Percentiles rank a stretch among this genome's conserved stretches.
Evolutionary conservation across 2,888 invertebrate species (phyloP).

Genomic region (Megaustenia siamemsis): DNA sequence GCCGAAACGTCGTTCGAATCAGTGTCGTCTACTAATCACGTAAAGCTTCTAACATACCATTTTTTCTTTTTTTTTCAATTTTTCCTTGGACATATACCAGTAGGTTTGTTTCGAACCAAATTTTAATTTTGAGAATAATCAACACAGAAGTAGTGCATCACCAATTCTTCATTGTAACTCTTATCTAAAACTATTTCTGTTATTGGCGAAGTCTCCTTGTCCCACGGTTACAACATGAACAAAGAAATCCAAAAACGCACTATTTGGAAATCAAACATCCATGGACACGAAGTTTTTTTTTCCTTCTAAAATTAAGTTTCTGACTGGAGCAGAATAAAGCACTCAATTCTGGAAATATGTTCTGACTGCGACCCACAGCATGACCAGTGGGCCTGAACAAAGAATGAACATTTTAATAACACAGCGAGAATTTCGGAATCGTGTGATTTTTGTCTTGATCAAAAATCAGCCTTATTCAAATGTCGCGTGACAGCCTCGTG

Average conservation of each 20-base stretch:
- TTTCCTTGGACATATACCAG: no score
- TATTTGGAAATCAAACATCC: not conserved
- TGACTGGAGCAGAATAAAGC: not conserved
- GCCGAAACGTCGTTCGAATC: no score
- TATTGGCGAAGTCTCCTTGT: no score
- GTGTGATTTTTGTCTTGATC: constrained; percentile 23
- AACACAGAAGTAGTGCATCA: no score
- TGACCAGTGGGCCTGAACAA: constrained; percentile 18
- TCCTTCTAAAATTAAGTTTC: not conserved
- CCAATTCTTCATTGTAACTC: no score
- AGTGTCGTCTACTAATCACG: no score
- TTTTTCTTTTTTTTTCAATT: no score
- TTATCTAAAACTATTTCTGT: no score
- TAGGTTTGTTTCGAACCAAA: no score
- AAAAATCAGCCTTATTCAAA: constrained; percentile 17
- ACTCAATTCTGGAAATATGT: not conserved
- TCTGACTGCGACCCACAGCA: not conserved
- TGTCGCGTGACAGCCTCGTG: not conserved
- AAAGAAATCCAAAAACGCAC: not conserved
- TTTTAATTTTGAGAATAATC: no score
- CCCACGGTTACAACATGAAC: no score
- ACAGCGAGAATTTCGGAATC: constrained; percentile 16
- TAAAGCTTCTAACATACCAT: no score
- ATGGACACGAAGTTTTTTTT: not conserved
- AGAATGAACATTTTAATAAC: constrained; percentile 23